Evolutionary conservation across 2,113 vertebrate genomes (phyloP), one percentile per base, ranked within the genome.

Genomic region (Hemibagrus wyckioides): DNA sequence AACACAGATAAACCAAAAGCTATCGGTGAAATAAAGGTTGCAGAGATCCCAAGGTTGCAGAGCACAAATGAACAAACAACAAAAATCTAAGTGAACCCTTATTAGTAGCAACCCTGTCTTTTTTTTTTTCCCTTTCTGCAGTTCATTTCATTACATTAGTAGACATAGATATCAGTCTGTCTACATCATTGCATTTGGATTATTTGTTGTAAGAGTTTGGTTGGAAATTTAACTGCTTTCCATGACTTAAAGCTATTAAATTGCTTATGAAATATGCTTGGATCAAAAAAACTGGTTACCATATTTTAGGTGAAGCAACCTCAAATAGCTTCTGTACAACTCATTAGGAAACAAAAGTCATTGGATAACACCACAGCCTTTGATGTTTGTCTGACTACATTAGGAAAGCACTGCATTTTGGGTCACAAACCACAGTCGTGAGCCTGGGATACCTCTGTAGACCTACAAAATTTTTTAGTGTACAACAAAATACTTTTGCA

Each of bases 261-360:
- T 21, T 39, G 19, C 6, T 19, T 71, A 2, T 67, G 4, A 71
- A 39, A 21, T 6, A 21, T 11, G 21, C 7, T 23, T 73, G 19
- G 44, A 41, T 41, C 44, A 65, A 44, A 39, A n/a, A 80, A 67
- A 82, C 50, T 57, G 30, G 77, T 76, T 23, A 75, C 63, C 76
- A 77, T 44, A 56, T 85, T 85, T 77, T 61, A 44, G 44, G 50
- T 54, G 23, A 69, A n/a, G 48, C 36, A 71, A 86, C 33, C 23
- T 76, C 79, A 67, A 80, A n/a, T 15, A 15, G 57, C 82, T 69
- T 41, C 61, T 14, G 44, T 50, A 57, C 41, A 81, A 76, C 39
- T 54, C 77, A 57, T 30, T 82, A 82, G 57, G 80, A 87, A 83
- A 84, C 82, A 81, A 87, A 87, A 86, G 41, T 52, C 80, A 56